A percentile compares a stretch with the other conserved stretches of the same genome.
Conservation (phyloP, 2,888 invertebrate genomes). For the Cerastoderma edule region DNA sequence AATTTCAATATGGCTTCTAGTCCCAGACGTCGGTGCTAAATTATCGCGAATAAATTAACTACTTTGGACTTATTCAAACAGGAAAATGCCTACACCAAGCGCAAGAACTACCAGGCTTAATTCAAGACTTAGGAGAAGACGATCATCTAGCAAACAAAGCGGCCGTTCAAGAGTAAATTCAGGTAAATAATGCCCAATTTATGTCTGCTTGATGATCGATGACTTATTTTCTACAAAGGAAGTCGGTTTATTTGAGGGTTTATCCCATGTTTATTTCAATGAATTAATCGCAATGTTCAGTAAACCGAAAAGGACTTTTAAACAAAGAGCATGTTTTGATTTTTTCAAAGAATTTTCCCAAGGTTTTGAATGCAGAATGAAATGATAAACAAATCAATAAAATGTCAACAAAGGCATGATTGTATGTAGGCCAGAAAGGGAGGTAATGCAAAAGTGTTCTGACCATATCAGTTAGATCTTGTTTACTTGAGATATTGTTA, state of each 20-base stretch:
- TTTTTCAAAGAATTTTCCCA: too few relatives aligned
- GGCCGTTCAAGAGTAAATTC: conserved; percentile 52
- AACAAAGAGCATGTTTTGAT: too few relatives aligned
- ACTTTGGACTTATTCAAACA: conserved; percentile 26
- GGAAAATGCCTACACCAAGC: conserved; percentile 72
- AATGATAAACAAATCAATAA: conserved; percentile 29
- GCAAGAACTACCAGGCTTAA: conserved; percentile 74
- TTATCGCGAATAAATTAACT: conserved; percentile 42
- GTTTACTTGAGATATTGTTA: too few relatives aligned
- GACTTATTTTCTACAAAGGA: conserved; percentile 15
- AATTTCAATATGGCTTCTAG: conserved; percentile 78
- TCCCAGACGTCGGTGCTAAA: conserved; percentile 50
- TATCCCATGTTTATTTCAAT: neutral
- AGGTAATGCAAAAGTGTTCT: conserved; percentile 32
- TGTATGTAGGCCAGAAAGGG: conserved; percentile 48
- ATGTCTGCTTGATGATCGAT: conserved; percentile 28
- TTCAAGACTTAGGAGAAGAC: conserved; percentile 61
- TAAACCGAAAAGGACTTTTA: too few relatives aligned
- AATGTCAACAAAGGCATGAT: conserved; percentile 50
- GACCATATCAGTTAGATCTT: neutral
- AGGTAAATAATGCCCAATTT: conserved; percentile 51
- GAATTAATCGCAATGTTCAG: too few relatives aligned
- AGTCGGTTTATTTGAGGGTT: neutral
- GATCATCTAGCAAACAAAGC: conserved; percentile 55
- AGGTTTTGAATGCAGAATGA: neutral